A percentile compares a stretch with the other conserved stretches of the same genome.
Conservation (phyloP, 2,888 invertebrate species). For the Lutraria lutraria region DNA sequence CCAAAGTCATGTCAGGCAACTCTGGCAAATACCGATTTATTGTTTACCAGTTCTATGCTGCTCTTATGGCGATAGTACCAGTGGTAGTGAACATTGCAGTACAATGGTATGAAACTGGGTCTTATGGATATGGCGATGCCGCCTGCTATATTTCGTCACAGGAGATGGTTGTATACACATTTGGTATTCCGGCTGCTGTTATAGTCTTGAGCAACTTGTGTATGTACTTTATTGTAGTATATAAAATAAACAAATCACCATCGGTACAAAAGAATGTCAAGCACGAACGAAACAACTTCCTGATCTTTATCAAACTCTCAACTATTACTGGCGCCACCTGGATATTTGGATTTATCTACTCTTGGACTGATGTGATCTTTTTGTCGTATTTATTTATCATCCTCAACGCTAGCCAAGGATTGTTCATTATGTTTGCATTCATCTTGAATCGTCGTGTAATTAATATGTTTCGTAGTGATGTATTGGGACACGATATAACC, state of each 20-base stretch:
- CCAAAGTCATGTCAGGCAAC: neutral
- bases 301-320: constrained; percentile 43
- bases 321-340: constrained; percentile 41
- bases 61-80: neutral
- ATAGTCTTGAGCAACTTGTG: neutral
- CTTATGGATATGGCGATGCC: neutral
- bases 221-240: neutral
- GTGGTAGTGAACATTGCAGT: neutral
- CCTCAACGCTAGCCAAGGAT: constrained; percentile 38
- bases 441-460: neutral
- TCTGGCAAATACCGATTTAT: neutral
- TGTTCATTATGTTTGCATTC: constrained; percentile 31
- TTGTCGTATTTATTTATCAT: neutral
- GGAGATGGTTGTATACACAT: neutral
- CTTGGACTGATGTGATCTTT: neutral
- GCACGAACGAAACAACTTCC: constrained; percentile 37
- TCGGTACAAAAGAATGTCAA: constrained; percentile 21
- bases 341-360: constrained; percentile 5
- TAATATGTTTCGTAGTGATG: neutral
- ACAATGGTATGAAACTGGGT: neutral
- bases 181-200: neutral
- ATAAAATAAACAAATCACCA: constrained; percentile 5
- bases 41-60: constrained; percentile 9
- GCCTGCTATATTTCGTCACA: constrained; percentile 15
- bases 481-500: neutral